phyloP scores from a whole-genome alignment of 2,888 invertebrate genomes.

The Dione vanillae region DNA sequence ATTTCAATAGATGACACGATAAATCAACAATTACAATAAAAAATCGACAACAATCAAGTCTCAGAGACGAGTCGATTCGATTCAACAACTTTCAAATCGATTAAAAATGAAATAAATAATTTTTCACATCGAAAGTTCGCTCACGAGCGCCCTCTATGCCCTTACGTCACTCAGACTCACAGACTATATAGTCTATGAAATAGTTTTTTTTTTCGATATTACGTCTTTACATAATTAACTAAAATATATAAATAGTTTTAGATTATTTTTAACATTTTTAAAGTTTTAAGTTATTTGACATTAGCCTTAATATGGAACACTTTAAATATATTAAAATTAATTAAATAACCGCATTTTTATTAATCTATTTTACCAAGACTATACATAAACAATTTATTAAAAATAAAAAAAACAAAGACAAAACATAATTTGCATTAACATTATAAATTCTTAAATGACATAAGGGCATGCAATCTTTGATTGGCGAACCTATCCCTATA shows the following conservation, averaged over 20 bases:
- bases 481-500: constrained; percentile 69
- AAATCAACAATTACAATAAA: constrained; percentile 36
- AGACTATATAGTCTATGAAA: constrained; percentile 4
- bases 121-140: constrained; percentile 57
- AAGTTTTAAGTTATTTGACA: too few relatives aligned
- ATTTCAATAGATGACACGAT: constrained; percentile 24
- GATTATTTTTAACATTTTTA: too few relatives aligned
- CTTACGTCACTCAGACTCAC: constrained; percentile 13
- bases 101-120: constrained; percentile 56
- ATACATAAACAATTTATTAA: neutral
- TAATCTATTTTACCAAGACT: neutral
- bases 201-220: neutral
- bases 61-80: constrained; percentile 59
- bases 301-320: too few relatives aligned
- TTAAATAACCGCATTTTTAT: too few relatives aligned
- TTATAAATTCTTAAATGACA: constrained; percentile 18
- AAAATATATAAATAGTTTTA: neutral
- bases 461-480: constrained; percentile 58
- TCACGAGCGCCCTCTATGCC: constrained; percentile 52
- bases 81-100: constrained; percentile 64
- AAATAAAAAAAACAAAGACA: too few relatives aligned
- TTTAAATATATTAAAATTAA: too few relatives aligned
- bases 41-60: constrained; percentile 54
- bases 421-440: neutral
- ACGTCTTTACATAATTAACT: neutral